A percentile compares a stretch with the other conserved stretches of the same genome.
Evolutionary conservation across 2,888 invertebrate species (phyloP).

Genomic region (Proisotoma minuta): DNA sequence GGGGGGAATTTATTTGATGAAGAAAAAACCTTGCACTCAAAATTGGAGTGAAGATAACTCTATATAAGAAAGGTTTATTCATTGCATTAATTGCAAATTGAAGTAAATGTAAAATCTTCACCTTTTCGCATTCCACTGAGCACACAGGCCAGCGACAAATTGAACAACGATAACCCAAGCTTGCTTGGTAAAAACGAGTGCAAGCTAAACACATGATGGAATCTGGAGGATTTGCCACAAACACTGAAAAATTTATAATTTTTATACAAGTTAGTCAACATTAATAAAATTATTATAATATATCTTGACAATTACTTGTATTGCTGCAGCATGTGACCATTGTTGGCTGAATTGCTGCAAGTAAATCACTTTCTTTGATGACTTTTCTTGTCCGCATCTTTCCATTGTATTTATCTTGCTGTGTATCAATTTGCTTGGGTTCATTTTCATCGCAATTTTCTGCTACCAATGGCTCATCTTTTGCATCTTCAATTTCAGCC

Average conservation of each 20-base stretch:
- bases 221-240: conserved; percentile 18
- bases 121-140: conserved; percentile 21
- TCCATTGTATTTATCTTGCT: background rate
- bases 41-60: conserved; percentile 22
- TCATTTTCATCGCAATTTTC: background rate
- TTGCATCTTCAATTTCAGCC: no score
- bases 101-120: background rate
- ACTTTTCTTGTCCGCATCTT: background rate
- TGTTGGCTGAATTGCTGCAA: background rate
- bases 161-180: conserved; percentile 24
- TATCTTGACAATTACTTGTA: conserved; percentile 6
- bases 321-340: conserved; percentile 10
- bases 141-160: conserved; percentile 30
- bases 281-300: background rate
- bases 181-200: conserved; percentile 26
- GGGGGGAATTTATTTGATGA: conserved; percentile 17
- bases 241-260: background rate
- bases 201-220: conserved; percentile 27
- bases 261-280: background rate
- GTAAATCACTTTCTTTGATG: background rate
- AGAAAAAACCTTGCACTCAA: conserved; percentile 20
- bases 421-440: no score
- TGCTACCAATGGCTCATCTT: no score
- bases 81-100: background rate
- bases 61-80: background rate